Evolutionary conservation across 2,113 vertebrate species (phyloP), one percentile per base, ranked within the genome.

Genomic region (Elachura formosa): DNA sequence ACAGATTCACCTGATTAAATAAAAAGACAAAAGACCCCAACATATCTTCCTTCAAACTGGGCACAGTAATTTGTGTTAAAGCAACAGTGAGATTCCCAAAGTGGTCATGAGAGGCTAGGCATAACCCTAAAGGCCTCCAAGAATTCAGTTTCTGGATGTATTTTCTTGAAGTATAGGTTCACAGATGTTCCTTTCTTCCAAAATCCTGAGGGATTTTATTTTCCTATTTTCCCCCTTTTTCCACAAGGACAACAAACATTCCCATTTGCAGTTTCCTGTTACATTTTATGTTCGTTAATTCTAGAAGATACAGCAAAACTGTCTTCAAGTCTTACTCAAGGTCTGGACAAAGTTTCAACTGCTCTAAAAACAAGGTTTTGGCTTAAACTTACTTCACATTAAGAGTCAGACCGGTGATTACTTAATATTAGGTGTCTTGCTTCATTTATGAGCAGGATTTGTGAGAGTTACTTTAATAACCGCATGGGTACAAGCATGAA

Each of bases 261-360:
- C 24, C 20, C 22, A 24, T 85, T 76, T 90, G 71, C 31, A 85
- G 74, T 72, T 87, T 91, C 62, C 78, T 87, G 66, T 64, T 91
- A 64, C 10, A 48, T 66, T 77, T 78, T n/a, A 28, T 78, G 38
- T 33, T 87, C 81, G 24, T 38, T 84, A 48, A 52, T 59, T 84
- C 43, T 72, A 56, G 81, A 79, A 87, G 43, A 64, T 16, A 84
- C 3, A 16, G 61, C 34, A 36, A 76, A 96, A 40, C 58, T 49
- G 12, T 45, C 83, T 79, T 88, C 52, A 68, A 33, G 40, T 82
- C 61, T 91, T 82, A 71, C 58, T 85, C 33, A 76, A 76, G 54
- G 64, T 59, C 52, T 72, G 52, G 45, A 87, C 8, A 22, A 86
- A 87, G 49, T n/a, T 95, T 84, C 61, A 74, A 48, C 41, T 34